A percentile compares a stretch with the other conserved stretches of the same genome.
Evolutionary conservation across 2,113 vertebrate genomes (phyloP).

Genomic region (Cryptoleucopteryx plumbea): DNA sequence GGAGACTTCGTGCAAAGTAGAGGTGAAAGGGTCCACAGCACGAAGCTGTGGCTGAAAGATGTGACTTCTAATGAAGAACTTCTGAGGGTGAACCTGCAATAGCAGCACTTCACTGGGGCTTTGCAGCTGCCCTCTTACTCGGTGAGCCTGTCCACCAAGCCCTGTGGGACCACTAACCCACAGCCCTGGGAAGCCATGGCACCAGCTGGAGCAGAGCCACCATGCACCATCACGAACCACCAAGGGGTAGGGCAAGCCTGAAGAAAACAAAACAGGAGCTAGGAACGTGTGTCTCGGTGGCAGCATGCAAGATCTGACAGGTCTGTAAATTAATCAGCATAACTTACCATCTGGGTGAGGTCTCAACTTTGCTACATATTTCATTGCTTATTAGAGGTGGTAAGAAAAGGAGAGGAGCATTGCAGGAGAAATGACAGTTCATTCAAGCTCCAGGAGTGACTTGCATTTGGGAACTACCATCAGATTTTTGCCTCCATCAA

Average conservation of each 20-base stretch:
- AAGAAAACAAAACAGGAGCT: neutral
- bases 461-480: neutral
- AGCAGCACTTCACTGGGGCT: neutral
- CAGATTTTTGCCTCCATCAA: neutral
- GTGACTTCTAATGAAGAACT: neutral
- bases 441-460: neutral
- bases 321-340: neutral
- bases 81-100: neutral
- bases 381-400: neutral
- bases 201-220: neutral
- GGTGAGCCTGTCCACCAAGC: neutral
- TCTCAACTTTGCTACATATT: neutral
- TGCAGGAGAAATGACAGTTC: neutral
- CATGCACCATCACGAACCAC: neutral
- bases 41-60: neutral
- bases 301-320: neutral
- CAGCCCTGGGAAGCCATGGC: neutral
- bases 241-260: neutral
- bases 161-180: neutral
- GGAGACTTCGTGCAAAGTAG: neutral
- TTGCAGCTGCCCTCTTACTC: neutral
- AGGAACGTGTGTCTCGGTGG: neutral
- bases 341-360: neutral
- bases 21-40: neutral
- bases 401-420: neutral